Conservation (phyloP, 2,888 invertebrate genomes). For the Ctena decussata region DNA sequence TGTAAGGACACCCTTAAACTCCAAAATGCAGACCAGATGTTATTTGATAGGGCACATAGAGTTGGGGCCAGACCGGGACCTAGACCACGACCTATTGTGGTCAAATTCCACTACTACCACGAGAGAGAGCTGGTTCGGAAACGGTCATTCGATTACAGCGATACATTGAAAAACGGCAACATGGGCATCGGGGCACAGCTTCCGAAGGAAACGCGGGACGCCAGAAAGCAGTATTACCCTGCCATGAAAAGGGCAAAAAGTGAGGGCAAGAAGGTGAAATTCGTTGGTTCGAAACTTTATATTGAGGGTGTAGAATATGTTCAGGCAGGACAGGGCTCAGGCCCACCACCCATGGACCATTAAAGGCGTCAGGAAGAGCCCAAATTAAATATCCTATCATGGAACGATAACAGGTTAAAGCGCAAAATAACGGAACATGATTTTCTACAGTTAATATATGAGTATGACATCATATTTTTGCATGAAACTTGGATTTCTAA, state of each 20-base stretch:
- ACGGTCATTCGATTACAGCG: not conserved
- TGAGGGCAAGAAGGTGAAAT: not conserved
- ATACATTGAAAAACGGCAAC: not conserved
- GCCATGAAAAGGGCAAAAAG: not conserved
- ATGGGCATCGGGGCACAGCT: constrained; percentile 31
- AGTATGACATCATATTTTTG: constrained; percentile 12
- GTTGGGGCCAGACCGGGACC: not conserved
- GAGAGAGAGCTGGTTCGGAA: not conserved
- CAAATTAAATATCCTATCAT: not conserved
- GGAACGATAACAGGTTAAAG: not conserved
- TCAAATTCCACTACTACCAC: not conserved
- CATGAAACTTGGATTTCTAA: constrained; percentile 1
- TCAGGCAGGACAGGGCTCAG: not conserved
- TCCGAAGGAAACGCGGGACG: constrained; percentile 21
- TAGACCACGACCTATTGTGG: not conserved
- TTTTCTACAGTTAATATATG: not conserved
- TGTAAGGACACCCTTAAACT: not conserved
- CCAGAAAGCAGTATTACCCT: not conserved
- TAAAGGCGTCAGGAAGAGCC: not conserved
- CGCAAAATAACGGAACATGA: not conserved
- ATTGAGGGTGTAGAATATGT: not conserved
- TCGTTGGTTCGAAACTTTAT: not conserved
- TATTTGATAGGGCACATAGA: constrained; percentile 33
- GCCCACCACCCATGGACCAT: not conserved
- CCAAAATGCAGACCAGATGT: not conserved